Conservation (phyloP, 2,888 invertebrate species). For the Macaria liturata region DNA sequence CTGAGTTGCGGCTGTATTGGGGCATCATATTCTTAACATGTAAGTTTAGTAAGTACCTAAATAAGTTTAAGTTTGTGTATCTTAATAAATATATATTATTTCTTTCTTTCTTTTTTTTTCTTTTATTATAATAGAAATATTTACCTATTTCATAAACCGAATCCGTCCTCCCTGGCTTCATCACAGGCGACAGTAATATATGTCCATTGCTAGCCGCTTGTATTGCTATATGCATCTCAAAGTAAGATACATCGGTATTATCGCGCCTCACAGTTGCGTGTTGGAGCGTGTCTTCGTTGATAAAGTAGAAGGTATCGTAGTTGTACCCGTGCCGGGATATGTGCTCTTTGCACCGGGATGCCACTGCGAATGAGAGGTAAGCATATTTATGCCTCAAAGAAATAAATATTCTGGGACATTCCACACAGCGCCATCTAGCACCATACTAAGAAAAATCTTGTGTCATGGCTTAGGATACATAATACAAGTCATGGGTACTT, state of each 20-base stretch:
- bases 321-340: conserved; percentile 79
- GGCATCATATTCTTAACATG: too few relatives aligned
- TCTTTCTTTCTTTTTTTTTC: too few relatives aligned
- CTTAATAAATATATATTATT: too few relatives aligned
- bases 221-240: conserved; percentile 87
- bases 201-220: conserved; percentile 87
- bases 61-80: too few relatives aligned
- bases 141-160: conserved; percentile 87
- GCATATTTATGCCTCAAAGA: background rate
- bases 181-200: conserved; percentile 84
- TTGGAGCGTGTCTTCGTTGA: conserved; percentile 53
- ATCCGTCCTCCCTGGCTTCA: conserved; percentile 67
- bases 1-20: too few relatives aligned
- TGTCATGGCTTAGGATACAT: too few relatives aligned
- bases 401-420: too few relatives aligned
- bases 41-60: too few relatives aligned
- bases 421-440: too few relatives aligned
- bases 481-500: too few relatives aligned
- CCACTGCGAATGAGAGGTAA: conserved; percentile 52
- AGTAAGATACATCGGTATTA: conserved; percentile 46
- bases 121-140: background rate
- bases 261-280: conserved; percentile 36
- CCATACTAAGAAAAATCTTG: too few relatives aligned
- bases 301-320: conserved; percentile 83
- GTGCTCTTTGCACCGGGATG: conserved; percentile 79